Evolutionary conservation across 2,113 vertebrate genomes (phyloP), one percentile per base, ranked within the genome.

Genomic region (Diadophis punctatus): DNA sequence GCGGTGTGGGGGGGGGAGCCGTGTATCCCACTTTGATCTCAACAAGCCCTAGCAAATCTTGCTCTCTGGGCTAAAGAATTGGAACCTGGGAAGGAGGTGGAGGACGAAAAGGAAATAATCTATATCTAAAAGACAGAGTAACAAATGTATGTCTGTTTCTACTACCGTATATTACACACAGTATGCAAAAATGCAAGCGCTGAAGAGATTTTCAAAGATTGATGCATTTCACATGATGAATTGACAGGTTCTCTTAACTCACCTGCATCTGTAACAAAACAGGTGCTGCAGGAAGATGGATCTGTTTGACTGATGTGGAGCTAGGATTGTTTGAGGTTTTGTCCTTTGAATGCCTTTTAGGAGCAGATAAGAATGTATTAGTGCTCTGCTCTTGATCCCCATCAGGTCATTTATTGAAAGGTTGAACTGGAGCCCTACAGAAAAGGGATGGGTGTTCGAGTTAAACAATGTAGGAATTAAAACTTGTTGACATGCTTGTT

Each of bases 301-400:
- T 94, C 96, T 96, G 92, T 74, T 85, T 93, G 94, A 93, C 92
- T 94, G 92, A 92, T 94, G 93, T 96, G 93, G 88, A 94, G 91
- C 90, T 60, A 86, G 90, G 92, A 91, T 96, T 95, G 96, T 95
- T 48, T 22, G 74, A 20, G 34, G 34, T 5, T 63, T 93, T 96
- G 95, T 96, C 93, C 63, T 0, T 55, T 39, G n/a, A 34, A 94
- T 87, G 22, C 14, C 87, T 95, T 95, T 92, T 94, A 86, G 85
- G 95, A 85, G 87, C 8, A 94, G 93, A 94, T 53, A 95, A 91
- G 89, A 94, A 96, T 92, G 23, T 96, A 96, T 89, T 92, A 88
- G 68, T 56, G 60, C 52, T 63, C 56, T 53, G 90, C 48, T 90
- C 89, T 90, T 87, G 90, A 95, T 88, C 87, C 94, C 89, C 39